phyloP scores from a whole-genome alignment of 2,797 vertebrate genomes.

The Chlorospingus semifuscus region DNA sequence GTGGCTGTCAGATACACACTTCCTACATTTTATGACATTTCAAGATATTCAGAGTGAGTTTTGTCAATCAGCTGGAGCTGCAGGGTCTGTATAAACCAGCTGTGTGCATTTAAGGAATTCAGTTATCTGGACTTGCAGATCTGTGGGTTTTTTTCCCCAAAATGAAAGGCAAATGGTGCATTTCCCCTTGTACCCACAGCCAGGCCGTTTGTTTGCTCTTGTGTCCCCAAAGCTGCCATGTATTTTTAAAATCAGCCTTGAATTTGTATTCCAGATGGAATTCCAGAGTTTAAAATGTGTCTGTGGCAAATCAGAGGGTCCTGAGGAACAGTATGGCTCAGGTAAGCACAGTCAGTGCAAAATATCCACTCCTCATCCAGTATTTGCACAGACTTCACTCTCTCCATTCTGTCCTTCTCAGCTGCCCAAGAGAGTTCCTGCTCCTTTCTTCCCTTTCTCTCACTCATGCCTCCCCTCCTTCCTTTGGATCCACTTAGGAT shows the following conservation, averaged over 20 bases:
- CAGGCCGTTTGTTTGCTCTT: background rate
- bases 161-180: background rate
- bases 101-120: background rate
- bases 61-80: background rate
- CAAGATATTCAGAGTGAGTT: background rate
- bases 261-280: background rate
- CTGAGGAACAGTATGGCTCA: fast-evolving
- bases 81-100: background rate
- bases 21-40: background rate
- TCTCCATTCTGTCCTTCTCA: background rate
- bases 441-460: background rate
- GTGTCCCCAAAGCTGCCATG: background rate
- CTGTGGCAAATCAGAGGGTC: background rate
- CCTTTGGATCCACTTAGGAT: background rate
- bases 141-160: background rate
- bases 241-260: background rate
- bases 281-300: background rate
- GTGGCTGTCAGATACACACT: background rate
- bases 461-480: background rate
- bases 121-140: background rate
- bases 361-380: background rate
- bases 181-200: background rate
- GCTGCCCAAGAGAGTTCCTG: background rate
- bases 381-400: background rate
- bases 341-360: background rate